Conservation (phyloP, 1,140 invertebrate genomes). For the Microplitis demolitor region DNA sequence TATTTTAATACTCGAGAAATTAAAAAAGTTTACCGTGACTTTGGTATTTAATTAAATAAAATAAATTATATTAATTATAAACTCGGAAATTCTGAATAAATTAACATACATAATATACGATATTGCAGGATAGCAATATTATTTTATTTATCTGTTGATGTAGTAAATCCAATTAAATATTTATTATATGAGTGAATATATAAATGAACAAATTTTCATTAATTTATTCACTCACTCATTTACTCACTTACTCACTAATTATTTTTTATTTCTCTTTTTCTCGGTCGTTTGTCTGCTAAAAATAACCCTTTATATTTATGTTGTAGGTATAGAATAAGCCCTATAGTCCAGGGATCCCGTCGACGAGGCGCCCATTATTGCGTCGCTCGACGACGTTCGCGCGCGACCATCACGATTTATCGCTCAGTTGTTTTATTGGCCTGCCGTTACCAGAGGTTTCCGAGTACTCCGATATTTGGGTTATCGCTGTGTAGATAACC, state of each 20-base stretch:
- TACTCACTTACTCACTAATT: neutral
- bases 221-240: no score
- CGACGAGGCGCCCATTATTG: constrained; percentile 45
- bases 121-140: no score
- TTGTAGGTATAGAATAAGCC: constrained; percentile 15
- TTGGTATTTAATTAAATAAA: no score
- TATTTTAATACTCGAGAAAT: no score
- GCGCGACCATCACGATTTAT: constrained; percentile 43
- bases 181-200: no score
- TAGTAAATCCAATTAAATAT: no score
- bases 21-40: no score
- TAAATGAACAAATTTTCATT: no score
- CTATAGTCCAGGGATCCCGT: neutral
- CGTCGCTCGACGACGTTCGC: constrained; percentile 39
- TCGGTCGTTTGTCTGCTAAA: constrained; percentile 22
- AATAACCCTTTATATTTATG: constrained; percentile 39
- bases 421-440: constrained; percentile 47
- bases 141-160: no score
- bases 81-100: no score
- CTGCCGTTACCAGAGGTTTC: constrained; percentile 34
- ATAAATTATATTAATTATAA: no score
- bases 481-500: constrained; percentile 33
- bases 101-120: no score
- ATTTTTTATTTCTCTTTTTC: neutral
- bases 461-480: constrained; percentile 29